A percentile compares a stretch with the other conserved stretches of the same genome.
Evolutionary conservation across 2,888 invertebrate species (phyloP).

Genomic region (Platerodrilus igneus): DNA sequence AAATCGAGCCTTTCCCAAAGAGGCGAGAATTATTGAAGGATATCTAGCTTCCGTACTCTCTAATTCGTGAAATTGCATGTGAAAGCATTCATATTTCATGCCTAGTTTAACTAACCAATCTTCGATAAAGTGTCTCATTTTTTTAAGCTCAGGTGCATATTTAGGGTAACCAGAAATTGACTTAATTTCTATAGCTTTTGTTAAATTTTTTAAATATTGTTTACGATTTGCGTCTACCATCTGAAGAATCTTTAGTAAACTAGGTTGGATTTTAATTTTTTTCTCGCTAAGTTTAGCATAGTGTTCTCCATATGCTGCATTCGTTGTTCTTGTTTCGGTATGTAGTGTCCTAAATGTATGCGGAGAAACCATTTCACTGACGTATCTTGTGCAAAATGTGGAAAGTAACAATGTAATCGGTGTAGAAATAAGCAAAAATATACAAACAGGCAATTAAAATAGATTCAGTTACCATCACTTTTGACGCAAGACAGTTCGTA

Average conservation of each 20-base stretch:
- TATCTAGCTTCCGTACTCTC: slow-evolving; percentile 40
- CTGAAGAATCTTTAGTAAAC: slow-evolving; percentile 43
- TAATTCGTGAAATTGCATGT: slow-evolving; percentile 41
- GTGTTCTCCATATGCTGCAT: slow-evolving; percentile 42
- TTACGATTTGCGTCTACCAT: slow-evolving; percentile 43
- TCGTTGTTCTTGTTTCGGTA: slow-evolving; percentile 45
- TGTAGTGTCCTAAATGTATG: slow-evolving; percentile 45
- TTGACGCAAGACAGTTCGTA: too few relatives aligned
- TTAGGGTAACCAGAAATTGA: slow-evolving; percentile 42
- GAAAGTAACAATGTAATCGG: slow-evolving; percentile 42
- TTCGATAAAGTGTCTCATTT: slow-evolving; percentile 42
- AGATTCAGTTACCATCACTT: slow-evolving; percentile 38
- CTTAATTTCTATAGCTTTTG: slow-evolving; percentile 41
- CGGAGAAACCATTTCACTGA: slow-evolving; percentile 41
- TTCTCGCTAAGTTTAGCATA: slow-evolving; percentile 35
- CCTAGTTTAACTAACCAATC: slow-evolving; percentile 44
- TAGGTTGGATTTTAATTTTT: slow-evolving; percentile 43
- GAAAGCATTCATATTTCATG: slow-evolving; percentile 45
- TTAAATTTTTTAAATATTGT: slow-evolving; percentile 39
- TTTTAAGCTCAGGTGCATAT: slow-evolving; percentile 37
- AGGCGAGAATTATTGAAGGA: slow-evolving; percentile 45
- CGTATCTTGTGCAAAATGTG: slow-evolving; percentile 38
- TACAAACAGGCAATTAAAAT: slow-evolving; percentile 40
- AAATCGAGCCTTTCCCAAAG: slow-evolving; percentile 36
- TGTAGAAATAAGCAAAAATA: slow-evolving; percentile 43